A percentile compares a stretch with the other conserved stretches of the same genome.
Conservation (phyloP, 2,113 vertebrate species). For the Embiotoca jacksoni region DNA sequence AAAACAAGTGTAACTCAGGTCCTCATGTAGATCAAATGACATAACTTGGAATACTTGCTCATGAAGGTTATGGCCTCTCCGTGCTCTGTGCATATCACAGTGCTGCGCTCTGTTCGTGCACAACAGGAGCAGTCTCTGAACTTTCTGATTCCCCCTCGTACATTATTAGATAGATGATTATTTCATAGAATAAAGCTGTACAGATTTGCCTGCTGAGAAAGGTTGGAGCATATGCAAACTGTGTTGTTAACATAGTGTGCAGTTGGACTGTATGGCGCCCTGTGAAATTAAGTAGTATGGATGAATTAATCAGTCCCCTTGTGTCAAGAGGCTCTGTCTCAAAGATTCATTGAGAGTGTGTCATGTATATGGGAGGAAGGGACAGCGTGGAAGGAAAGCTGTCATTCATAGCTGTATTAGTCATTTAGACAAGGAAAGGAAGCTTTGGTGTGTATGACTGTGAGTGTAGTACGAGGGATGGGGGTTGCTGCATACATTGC, state of each 20-base stretch:
- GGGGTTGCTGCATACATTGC: conserved; percentile 61
- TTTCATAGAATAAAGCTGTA: conserved; percentile 41
- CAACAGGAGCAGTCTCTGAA: too few species aligned
- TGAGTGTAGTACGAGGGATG: conserved; percentile 37
- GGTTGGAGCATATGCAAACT: conserved; percentile 33
- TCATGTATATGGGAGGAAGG: conserved; percentile 34
- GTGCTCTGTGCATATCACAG: too few species aligned
- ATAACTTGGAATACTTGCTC: too few species aligned
- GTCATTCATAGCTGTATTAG: conserved; percentile 62
- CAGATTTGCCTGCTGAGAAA: conserved; percentile 45
- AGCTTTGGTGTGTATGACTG: conserved; percentile 41
- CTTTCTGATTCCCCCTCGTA: too few species aligned
- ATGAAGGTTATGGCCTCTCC: too few species aligned
- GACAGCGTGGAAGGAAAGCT: conserved; percentile 25
- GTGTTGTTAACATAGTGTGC: conserved; percentile 42
- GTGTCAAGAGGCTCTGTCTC: conserved; percentile 52
- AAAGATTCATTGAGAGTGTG: conserved; percentile 65
- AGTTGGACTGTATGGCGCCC: conserved; percentile 27
- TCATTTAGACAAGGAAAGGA: conserved; percentile 47
- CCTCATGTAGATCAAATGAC: too few species aligned
- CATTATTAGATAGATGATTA: not conserved
- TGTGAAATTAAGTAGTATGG: conserved; percentile 59
- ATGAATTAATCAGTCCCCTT: conserved; percentile 72
- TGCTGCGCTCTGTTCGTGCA: too few species aligned
- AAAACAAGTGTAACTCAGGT: too few species aligned